These are phyloP conservation scores for Holothuria glaberrima DNA, from an alignment of 35 echinoderm and acorn worm genomes.

Conservation along the genomic window DNA sequence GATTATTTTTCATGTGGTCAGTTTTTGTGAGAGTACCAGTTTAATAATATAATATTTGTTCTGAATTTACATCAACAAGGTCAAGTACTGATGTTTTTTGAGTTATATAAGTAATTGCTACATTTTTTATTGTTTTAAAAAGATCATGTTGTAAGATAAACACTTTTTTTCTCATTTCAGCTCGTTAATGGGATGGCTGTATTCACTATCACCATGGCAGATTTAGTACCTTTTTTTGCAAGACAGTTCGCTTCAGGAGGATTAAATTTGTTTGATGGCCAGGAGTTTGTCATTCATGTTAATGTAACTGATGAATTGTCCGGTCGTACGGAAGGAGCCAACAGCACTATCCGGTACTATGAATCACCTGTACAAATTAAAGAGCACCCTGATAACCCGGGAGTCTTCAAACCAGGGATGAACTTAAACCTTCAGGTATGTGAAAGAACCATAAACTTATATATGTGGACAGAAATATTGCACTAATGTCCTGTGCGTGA, in stretches of 20 bases:
- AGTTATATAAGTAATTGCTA: no score
- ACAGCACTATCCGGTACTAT: not conserved
- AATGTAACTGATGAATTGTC: not conserved
- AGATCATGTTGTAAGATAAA: no score
- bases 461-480: no score
- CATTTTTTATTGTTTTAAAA: no score
- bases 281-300: not conserved
- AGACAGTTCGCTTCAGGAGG: no score
- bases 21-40: no score
- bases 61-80: no score
- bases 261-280: not conserved
- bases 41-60: no score
- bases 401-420: not conserved
- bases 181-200: not conserved
- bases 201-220: not conserved
- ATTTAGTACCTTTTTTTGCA: not conserved
- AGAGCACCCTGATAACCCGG: conserved; percentile 24
- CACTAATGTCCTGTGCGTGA: no score
- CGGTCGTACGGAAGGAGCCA: not conserved
- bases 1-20: no score
- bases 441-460: no score
- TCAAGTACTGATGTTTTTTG: no score
- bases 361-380: not conserved
- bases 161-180: not conserved
- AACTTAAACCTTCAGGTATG: not conserved